Percentiles rank a stretch among this genome's conserved stretches.
Evolutionary conservation across 2,797 vertebrate species (phyloP).

Genomic region (Enteromius unitaeniatus): DNA sequence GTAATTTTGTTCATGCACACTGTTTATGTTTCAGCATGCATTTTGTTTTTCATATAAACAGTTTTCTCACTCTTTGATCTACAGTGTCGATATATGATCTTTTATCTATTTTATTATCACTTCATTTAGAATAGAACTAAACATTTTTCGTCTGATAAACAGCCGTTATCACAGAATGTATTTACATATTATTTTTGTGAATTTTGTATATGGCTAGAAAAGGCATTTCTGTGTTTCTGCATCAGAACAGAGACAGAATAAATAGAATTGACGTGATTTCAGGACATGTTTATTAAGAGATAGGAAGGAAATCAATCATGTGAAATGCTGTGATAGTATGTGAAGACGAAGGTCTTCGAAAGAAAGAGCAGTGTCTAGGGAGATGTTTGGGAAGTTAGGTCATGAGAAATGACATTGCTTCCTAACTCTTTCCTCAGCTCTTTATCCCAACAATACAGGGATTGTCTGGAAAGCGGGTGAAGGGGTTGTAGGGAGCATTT

Average conservation of each 20-base stretch:
- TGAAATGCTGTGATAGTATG: not conserved
- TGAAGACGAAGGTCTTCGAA: conserved; percentile 33
- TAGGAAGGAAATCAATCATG: conserved; percentile 42
- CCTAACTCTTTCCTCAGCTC: conserved; percentile 43
- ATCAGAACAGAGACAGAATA: not conserved
- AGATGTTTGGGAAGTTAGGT: conserved; percentile 56
- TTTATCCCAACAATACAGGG: conserved; percentile 41
- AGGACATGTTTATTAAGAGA: conserved; percentile 24
- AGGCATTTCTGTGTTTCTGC: not conserved
- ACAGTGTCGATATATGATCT: not conserved
- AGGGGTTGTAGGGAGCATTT: not conserved
- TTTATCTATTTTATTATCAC: conserved; percentile 67
- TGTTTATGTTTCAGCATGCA: not conserved
- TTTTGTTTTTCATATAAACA: not conserved
- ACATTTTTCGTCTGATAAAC: conserved; percentile 56
- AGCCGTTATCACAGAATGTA: conserved; percentile 61
- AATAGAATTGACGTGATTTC: conserved; percentile 3
- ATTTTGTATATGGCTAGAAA: not conserved
- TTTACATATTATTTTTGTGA: not conserved
- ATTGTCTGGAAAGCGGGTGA: conserved; percentile 31
- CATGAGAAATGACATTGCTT: conserved; percentile 27
- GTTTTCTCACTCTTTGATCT: not conserved
- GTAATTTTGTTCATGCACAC: not conserved
- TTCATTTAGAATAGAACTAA: conserved; percentile 1
- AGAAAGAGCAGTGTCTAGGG: conserved; percentile 17